Evolutionary conservation across 2,113 vertebrate genomes (phyloP).

Genomic region (Oryzias melastigma): DNA sequence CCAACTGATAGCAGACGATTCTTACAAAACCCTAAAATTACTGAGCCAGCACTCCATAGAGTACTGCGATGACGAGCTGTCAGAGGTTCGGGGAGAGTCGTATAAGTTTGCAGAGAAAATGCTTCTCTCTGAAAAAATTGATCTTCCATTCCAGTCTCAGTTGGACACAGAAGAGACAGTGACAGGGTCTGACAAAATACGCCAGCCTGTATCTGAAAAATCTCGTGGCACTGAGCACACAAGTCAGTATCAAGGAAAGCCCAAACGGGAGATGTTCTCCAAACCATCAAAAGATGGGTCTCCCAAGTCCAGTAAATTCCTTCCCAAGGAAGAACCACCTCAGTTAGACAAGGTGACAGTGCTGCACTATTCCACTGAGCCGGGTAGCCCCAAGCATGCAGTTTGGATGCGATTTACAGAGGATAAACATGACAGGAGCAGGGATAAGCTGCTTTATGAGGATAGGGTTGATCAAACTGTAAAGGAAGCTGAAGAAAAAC

Average conservation of each 20-base stretch:
- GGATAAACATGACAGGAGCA: constrained; percentile 93
- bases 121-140: constrained; percentile 97
- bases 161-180: constrained; percentile 90
- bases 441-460: constrained; percentile 95
- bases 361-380: constrained; percentile 93
- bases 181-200: constrained; percentile 78
- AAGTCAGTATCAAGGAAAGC: constrained; percentile 70
- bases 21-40: constrained; percentile 95
- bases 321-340: constrained; percentile 81
- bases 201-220: constrained; percentile 81
- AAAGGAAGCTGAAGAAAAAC: constrained; percentile 98
- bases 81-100: constrained; percentile 96
- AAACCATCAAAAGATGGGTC: constrained; percentile 91
- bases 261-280: constrained; percentile 86
- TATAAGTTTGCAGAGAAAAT: constrained; percentile 99
- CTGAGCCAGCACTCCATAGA: constrained; percentile 96
- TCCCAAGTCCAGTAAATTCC: constrained; percentile 87
- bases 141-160: constrained; percentile 77
- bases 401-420: constrained; percentile 98
- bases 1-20: constrained; percentile 94
- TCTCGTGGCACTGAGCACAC: constrained; percentile 80
- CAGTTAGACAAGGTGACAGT: constrained; percentile 96
- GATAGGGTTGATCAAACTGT: constrained; percentile 97
- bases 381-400: constrained; percentile 92
- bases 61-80: constrained; percentile 96